Conservation (phyloP, 1,140 invertebrate genomes). For the Condylostylus longicornis region DNA sequence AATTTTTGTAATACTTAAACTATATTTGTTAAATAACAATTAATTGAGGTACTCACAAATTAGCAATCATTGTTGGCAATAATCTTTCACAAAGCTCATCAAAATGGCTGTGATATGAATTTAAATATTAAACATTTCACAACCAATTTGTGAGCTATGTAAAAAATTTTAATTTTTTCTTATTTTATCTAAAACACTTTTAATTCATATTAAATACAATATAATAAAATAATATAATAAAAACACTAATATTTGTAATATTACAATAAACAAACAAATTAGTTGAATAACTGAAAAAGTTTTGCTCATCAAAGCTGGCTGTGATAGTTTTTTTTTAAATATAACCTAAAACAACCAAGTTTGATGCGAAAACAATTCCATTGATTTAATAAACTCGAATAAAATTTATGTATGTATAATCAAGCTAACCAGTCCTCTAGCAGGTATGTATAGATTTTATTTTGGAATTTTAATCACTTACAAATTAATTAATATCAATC, state of each 20-base stretch:
- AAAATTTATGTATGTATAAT: too few relatives aligned
- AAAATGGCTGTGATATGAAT: conserved; percentile 7
- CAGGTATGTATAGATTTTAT: too few relatives aligned
- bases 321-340: conserved; percentile 4
- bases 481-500: too few relatives aligned
- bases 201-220: not conserved
- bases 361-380: conserved; percentile 5
- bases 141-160: conserved; percentile 4
- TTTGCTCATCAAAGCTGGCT: conserved; percentile 9
- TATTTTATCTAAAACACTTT: not conserved
- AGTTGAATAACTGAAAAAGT: not conserved
- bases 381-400: too few relatives aligned
- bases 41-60: not conserved
- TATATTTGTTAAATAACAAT: too few relatives aligned
- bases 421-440: too few relatives aligned
- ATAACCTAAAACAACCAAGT: conserved; percentile 6
- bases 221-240: not conserved
- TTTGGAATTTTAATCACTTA: too few relatives aligned
- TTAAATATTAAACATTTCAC: conserved; percentile 1
- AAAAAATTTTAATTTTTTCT: not conserved
- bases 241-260: not conserved
- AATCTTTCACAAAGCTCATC: conserved; percentile 1
- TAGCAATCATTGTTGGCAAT: too few relatives aligned
- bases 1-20: too few relatives aligned
- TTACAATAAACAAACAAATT: not conserved